Evolutionary conservation across 2,113 vertebrate genomes (phyloP), one percentile per base, ranked within the genome.

Genomic region (Ceyx melanurus): DNA sequence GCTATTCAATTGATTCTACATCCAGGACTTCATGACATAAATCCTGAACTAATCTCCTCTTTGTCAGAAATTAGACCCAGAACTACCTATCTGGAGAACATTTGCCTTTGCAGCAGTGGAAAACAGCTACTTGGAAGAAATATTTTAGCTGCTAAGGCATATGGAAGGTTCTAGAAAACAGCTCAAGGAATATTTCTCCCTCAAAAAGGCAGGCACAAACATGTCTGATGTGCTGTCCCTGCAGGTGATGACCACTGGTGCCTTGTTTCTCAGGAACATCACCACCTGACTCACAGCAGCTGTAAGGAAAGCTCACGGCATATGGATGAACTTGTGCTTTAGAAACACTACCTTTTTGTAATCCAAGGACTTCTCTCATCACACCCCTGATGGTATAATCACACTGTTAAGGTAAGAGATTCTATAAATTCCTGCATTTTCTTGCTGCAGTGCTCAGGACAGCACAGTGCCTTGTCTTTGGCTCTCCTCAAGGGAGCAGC

Each of bases 11-110:
- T 91, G 65, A 67, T 65, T 61, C 82, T 72, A 60, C 75, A 92
- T 61, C 53, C 82, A 92, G 40, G 68, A 72, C 72, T 83, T 89
- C 22, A 51, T 92, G 71, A 89, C 79, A 83, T 83, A 96, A 93
- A 96, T 95, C 75, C 91, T 89, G 37, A 90, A 51, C 78, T 92
- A 71, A 95, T 82, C 72, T 80, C 40, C 35, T 89, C 75, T 88
- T 83, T 74, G 79, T 83, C 87, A 91, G 72, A 94, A 89, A 89
- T 86, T 61, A 93, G 61, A 86, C 42, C 43, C 80, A 87, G 53
- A 91, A 75, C 26, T 74, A 31, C 60, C 64, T 68, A 56, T 19
- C 48, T 77, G 35, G 60, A 76, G 60, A 91, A 71, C n/a, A 76
- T 66, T n/a, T 45, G 42, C 58, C 40, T 90, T 88, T 48, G 25